These are phyloP conservation scores for Seriola dumerili DNA, from an alignment of 2,113 vertebrate species.

Conservation along the genomic window DNA sequence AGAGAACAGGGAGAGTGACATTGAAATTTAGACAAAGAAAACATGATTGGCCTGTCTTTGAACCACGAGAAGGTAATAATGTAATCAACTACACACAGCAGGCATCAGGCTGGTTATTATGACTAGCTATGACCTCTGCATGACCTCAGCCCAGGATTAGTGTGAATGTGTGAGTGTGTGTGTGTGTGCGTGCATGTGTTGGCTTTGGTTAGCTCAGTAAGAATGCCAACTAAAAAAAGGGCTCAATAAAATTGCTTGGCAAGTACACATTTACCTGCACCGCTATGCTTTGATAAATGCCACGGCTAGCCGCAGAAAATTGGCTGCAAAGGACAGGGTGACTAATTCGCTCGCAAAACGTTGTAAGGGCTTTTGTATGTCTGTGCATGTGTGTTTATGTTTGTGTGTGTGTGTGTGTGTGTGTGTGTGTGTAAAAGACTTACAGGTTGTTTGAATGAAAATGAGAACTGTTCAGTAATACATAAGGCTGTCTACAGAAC, in stretches of 20 bases:
- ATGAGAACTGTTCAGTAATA: constrained; percentile 84
- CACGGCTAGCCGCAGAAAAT: constrained; percentile 69
- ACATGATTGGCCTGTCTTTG: not conserved
- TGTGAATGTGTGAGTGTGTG: not conserved
- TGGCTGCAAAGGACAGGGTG: constrained; percentile 79
- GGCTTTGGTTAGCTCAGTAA: constrained; percentile 31
- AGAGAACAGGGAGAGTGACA: not conserved
- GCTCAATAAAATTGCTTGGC: constrained; percentile 71
- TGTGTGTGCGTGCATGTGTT: not conserved
- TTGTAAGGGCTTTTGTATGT: constrained; percentile 64
- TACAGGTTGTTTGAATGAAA: constrained; percentile 85
- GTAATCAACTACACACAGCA: constrained; percentile 11
- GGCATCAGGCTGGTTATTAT: not conserved
- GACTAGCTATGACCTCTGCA: constrained; percentile 4
- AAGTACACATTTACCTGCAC: constrained; percentile 69
- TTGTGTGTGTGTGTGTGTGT: constrained; percentile 26
- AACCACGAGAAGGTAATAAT: constrained; percentile 5
- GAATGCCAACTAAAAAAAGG: constrained; percentile 64
- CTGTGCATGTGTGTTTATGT: constrained; percentile 40
- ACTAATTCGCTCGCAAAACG: constrained; percentile 76
- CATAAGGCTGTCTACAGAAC: constrained; percentile 79
- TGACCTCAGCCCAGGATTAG: not conserved
- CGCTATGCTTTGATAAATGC: constrained; percentile 78
- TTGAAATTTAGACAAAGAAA: constrained; percentile 9
- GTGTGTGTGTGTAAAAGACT: constrained; percentile 63